phyloP scores from a whole-genome alignment of 2,113 vertebrate genomes.

The Phainopepla nitens region DNA sequence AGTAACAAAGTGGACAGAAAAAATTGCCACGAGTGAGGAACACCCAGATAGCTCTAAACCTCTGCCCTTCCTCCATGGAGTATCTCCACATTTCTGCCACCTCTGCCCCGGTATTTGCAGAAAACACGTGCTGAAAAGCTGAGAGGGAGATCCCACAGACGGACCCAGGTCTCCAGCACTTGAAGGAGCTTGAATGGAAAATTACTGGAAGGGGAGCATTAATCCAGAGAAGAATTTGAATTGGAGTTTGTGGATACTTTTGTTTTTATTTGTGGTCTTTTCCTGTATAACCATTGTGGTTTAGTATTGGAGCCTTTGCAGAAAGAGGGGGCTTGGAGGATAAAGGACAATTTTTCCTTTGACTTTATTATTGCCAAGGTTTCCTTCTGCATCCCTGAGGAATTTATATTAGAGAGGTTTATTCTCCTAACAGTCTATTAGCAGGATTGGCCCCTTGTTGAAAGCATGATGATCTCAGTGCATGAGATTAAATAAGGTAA shows the following conservation, averaged over 20 bases:
- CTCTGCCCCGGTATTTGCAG: neutral
- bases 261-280: neutral
- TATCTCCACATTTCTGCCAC: neutral
- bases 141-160: neutral
- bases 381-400: neutral
- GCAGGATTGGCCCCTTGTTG: neutral
- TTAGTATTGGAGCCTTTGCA: neutral
- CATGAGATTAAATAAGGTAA: neutral
- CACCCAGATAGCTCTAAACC: neutral
- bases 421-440: neutral
- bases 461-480: neutral
- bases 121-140: neutral
- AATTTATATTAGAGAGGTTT: neutral
- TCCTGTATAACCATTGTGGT: neutral
- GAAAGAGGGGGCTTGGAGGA: neutral
- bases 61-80: neutral
- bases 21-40: neutral
- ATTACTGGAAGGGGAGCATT: neutral
- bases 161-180: neutral
- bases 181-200: neutral
- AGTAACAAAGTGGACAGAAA: neutral
- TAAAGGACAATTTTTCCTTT: neutral
- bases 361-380: neutral
- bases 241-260: neutral
- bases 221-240: neutral